Evolutionary conservation across 1,140 invertebrate species (phyloP), one percentile per base, ranked within the genome.

Genomic region (Pollicipes pollicipes): DNA sequence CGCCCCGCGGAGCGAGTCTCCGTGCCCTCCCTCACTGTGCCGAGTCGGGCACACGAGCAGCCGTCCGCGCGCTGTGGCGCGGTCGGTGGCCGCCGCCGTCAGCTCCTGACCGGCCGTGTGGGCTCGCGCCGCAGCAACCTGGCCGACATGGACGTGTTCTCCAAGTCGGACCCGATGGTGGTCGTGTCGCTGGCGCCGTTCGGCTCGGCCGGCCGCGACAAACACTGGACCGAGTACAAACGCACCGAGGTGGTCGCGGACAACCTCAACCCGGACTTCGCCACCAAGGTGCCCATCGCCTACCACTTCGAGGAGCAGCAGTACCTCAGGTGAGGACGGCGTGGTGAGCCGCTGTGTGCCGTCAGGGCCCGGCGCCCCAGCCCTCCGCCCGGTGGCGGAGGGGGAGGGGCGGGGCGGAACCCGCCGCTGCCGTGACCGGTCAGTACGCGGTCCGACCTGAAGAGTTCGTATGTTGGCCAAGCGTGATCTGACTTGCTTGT

Each of bases 91-190:
- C 17, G 35, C 35, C 6, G 17, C 17, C 35, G 6, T 35, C 6
- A 8, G 35, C 35, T 35, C 6, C 17, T 35, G 17, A 35, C 6
- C 6, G 35, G 17, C 6, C 17, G 35, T 35, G 35, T 35, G 35
- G 6, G 35, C 35, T 35, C 35, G 6, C 35, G 17, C 35, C 35
- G 17, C 76, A 84, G 83, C 72, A 80, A 82, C 74, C 77, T 87
- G 26, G 71, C 80, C n/a, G 84, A 86, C 73, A 82, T 81, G 73
- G 85, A 87, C 78, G 76, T 84, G n/a, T 77, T 85, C 29, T 86
- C 85, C 0, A 86, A 85, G 75, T 86, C 84, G 37, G 86, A 88
- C 76, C 86, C 86, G 24, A 83, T 85, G 79, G 84, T 82, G 75
- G 82, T 85, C 4, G 78, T 86, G 4, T 85, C 79, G 72, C 79